phyloP scores from a whole-genome alignment of 2,888 invertebrate genomes.

The Sarcophaga caerulescens region DNA sequence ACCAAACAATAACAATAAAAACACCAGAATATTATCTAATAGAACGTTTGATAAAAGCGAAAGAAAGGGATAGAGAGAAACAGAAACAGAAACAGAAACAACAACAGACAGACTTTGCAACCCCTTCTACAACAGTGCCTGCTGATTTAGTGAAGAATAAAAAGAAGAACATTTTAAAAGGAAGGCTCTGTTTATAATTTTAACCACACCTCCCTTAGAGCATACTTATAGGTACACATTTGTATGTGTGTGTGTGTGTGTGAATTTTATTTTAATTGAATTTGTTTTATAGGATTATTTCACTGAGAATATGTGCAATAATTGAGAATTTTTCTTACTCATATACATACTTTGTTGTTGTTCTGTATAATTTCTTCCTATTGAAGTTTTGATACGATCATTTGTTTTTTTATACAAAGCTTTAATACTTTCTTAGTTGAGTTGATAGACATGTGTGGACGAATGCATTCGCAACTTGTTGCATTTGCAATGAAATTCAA shows the following conservation, averaged over 20 bases:
- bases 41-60: conserved; percentile 1
- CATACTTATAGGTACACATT: background rate
- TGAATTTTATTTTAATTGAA: background rate
- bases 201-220: background rate
- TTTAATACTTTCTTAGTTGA: conserved; percentile 36
- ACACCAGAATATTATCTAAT: conserved; percentile 40
- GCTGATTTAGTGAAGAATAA: background rate
- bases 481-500: conserved; percentile 24
- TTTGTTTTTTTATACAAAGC: conserved; percentile 17
- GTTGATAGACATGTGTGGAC: background rate
- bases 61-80: background rate
- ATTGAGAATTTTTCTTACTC: conserved; percentile 18
- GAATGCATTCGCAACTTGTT: conserved; percentile 41
- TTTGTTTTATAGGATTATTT: background rate
- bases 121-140: conserved; percentile 12
- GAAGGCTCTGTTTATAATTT: background rate
- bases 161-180: background rate
- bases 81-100: conserved; percentile 14
- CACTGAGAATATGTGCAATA: background rate
- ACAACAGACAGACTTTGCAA: conserved; percentile 3
- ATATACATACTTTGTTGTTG: no score
- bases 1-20: no score
- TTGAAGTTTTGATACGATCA: conserved; percentile 31
- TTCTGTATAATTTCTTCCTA: background rate
- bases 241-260: background rate